Conservation (phyloP, 2,113 vertebrate genomes). For the Pterophyllum scalare region DNA sequence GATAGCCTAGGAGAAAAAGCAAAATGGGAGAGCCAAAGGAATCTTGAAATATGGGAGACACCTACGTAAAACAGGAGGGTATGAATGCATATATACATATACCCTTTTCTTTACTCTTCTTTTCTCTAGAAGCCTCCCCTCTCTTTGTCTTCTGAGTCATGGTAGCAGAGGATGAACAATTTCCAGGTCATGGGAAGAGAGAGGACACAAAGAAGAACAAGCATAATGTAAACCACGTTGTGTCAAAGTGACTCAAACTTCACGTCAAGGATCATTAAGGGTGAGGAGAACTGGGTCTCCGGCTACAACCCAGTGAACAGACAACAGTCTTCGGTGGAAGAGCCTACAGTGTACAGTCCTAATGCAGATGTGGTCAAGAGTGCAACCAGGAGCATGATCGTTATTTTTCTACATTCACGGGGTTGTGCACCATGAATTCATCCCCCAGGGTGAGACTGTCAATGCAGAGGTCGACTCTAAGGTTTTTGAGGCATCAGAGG, state of each 20-base stretch:
- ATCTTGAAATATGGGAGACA: not conserved
- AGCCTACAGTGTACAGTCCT: not conserved
- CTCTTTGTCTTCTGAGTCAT: not conserved
- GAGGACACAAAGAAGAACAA: not conserved
- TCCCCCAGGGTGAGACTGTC: not conserved
- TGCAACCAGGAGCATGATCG: not conserved
- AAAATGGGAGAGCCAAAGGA: not conserved
- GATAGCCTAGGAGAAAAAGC: not conserved
- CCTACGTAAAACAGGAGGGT: not conserved
- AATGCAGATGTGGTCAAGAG: slow-evolving; percentile 3
- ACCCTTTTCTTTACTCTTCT: not conserved
- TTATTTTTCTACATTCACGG: slow-evolving; percentile 3
- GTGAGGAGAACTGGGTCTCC: not conserved
- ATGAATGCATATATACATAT: not conserved
- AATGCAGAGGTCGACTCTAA: not conserved
- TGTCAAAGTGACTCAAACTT: slow-evolving; percentile 5
- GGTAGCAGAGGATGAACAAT: not conserved
- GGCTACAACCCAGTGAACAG: not conserved
- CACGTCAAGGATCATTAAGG: slow-evolving; percentile 7
- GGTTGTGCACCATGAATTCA: slow-evolving; percentile 5
- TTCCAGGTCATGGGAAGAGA: not conserved
- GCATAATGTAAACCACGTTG: not conserved
- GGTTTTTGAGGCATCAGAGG: not conserved
- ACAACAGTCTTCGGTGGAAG: not conserved
- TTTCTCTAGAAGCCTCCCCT: not conserved